Evolutionary conservation across 1,140 invertebrate genomes (phyloP), one percentile per base, ranked within the genome.

Genomic region (Acyrthosiphon pisum): DNA sequence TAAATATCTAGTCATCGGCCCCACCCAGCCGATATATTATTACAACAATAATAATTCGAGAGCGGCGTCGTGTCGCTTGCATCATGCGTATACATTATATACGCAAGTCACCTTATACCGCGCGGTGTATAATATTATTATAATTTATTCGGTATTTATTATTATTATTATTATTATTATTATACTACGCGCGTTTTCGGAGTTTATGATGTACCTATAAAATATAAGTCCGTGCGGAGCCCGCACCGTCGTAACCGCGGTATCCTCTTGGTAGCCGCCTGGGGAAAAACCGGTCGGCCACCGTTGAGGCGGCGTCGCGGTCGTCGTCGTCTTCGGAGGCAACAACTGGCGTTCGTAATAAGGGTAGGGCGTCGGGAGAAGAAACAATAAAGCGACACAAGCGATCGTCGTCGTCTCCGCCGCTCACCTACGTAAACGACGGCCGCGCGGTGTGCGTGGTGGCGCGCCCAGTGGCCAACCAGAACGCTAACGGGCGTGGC

Each of bases 241-340:
- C 26, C 90, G 89, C 89, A 26, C 9, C 56, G 90, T 92, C 90
- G 68, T 83, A 92, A 83, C 26, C 91, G 91, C 91, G 48, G 91
- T 37, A 86, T 56, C 91, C n/a, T 93, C n/a, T 86, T 93, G 56
- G 91, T 93, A 93, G 91, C 91, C 91, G 91, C 91, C 81, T 81
- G 91, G 91, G 91, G 91, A 83, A 93, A 92, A 93, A 93, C 91
- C 91, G 91, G 91, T 93, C 91, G 91, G 91, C 91, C 91, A 93
- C 91, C 81, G 91, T 93, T 68, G 91, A 86, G 76, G 90, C 90
- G 76, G 60, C 68, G 76, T 46, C 44, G 44, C 9, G 7, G 44
- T 46, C 56, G 41, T 11, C 89, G 50, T 35, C 44, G 68, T 14
- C 68, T 76, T 46, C 68, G n/a, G 90, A 76, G 90, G 56, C 89